Evolutionary conservation across 2,888 invertebrate species (phyloP).

Genomic region (Cheilosia soror): DNA sequence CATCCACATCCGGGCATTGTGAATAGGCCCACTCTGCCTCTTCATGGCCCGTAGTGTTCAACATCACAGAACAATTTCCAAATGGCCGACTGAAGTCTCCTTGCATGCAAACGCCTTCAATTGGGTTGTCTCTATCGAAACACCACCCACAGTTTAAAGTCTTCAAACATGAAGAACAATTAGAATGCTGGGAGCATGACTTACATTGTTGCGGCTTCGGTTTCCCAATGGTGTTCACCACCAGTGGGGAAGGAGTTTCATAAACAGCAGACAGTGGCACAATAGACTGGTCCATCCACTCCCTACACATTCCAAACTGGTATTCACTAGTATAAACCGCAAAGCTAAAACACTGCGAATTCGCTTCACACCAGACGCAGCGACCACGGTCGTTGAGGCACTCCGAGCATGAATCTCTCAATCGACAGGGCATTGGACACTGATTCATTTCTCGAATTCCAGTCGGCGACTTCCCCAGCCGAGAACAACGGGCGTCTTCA

Average conservation of each 20-base stretch:
- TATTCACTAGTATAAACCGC: slow-evolving; percentile 97
- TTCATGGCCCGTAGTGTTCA: slow-evolving; percentile 86
- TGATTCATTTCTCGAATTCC: slow-evolving; percentile 87
- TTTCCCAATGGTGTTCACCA: slow-evolving; percentile 55
- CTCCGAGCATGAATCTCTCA: slow-evolving; percentile 90
- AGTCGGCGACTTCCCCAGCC: slow-evolving; percentile 89
- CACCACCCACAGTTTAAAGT: slow-evolving; percentile 98
- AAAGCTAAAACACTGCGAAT: slow-evolving; percentile 96
- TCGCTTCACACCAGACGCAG: slow-evolving; percentile 98
- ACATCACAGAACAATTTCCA: slow-evolving; percentile 88
- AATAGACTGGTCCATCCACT: slow-evolving; percentile 94
- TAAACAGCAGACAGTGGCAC: slow-evolving; percentile 77
- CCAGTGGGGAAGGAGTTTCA: slow-evolving; percentile 45
- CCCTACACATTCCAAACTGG: slow-evolving; percentile 95
- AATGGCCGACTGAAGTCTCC: slow-evolving; percentile 94
- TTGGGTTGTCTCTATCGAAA: slow-evolving; percentile 94
- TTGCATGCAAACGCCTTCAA: slow-evolving; percentile 92
- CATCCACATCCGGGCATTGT: slow-evolving; percentile 96
- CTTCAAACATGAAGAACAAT: slow-evolving; percentile 91
- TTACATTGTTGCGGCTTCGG: slow-evolving; percentile 88
- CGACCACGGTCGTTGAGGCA: slow-evolving; percentile 94
- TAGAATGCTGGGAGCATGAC: slow-evolving; percentile 89
- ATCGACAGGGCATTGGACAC: slow-evolving; percentile 93
- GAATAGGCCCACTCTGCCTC: slow-evolving; percentile 96
- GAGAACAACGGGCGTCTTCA: slow-evolving; percentile 93